Base-by-base conservation (phyloP, 2,888 invertebrate species). In the Lacanobia oleracea region DNA sequence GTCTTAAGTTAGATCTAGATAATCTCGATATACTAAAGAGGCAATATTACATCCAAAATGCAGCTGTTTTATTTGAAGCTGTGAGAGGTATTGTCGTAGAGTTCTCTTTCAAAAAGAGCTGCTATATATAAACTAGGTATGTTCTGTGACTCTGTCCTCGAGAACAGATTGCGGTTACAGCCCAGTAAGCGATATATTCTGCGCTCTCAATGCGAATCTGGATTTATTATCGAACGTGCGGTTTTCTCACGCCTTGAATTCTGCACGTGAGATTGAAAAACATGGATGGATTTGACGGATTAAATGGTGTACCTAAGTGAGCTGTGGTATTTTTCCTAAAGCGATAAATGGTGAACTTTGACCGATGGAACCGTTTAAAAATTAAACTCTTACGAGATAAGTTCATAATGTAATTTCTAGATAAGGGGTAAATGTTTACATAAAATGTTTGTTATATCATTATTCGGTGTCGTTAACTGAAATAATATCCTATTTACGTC, bases 191-290 rank as follows among this genome's bases (percentile, higher is more conserved):
- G 23, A 80, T 80, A 77, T 80, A 80, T 80, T 73, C 73, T 51
- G 56, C 18, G 56, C 64, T 77, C 57, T 73, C 77, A 73, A 80
- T 80, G 66, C 69, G 69, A 80, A 73, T 67, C 67, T 73, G 67
- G 67, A 80, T 80, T 80, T 80, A 80, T 80, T 80, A 77, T 80
- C 73, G 70, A 73, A 77, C 77, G 80, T 72, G 69, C 57, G 60
- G 73, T 67, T 77, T 77, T 80, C 80, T 77, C 79, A 80, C 69
- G 80, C 72, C 62, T 80, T 80, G 69, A 45, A 77, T 80, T 54
- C 68, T 23, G 60, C 57, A 50, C 73, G 64, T 67, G 56, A 59
- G 33, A 73, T 51, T 50, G 63, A 72, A 72, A 37, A 68, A 40
- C 33, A 72, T 72, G 56, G 45, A 57, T 73, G 6, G 65, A 66